Evolutionary conservation across 2,797 vertebrate species (phyloP).

Genomic region (Lacerta viridis): DNA sequence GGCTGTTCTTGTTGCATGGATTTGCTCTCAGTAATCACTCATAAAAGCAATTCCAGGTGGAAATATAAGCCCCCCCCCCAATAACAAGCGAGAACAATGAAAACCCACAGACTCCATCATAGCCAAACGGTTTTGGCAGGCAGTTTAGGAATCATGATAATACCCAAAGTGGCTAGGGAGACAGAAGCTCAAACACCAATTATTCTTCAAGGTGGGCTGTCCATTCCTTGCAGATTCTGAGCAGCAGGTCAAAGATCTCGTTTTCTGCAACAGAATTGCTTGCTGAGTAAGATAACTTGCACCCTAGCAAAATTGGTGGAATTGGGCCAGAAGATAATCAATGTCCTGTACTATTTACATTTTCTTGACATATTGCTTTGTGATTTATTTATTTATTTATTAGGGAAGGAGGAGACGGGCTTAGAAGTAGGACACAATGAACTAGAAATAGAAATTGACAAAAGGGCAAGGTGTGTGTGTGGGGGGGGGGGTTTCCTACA

Average conservation of each 20-base stretch:
- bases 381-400: background rate
- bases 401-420: constrained; percentile 40
- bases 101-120: background rate
- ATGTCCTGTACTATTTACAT: constrained; percentile 38
- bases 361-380: constrained; percentile 55
- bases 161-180: background rate
- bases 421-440: constrained; percentile 68
- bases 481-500: constrained; percentile 77
- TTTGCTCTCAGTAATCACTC: constrained; percentile 5
- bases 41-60: background rate
- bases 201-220: constrained; percentile 7
- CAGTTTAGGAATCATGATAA: background rate
- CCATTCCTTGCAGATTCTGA: background rate
- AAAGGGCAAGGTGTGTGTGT: constrained; percentile 76
- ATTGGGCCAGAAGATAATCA: constrained; percentile 44
- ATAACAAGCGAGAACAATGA: background rate
- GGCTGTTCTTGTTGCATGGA: background rate
- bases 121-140: background rate
- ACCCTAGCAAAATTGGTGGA: constrained; percentile 12
- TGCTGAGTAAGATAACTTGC: constrained; percentile 36
- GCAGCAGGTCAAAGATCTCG: background rate
- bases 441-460: constrained; percentile 78
- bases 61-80: background rate
- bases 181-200: background rate
- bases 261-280: constrained; percentile 12